Percentiles rank a stretch among this genome's conserved stretches.
Conservation (phyloP, 2,113 vertebrate species). For the Trematocara nigrifrons region DNA sequence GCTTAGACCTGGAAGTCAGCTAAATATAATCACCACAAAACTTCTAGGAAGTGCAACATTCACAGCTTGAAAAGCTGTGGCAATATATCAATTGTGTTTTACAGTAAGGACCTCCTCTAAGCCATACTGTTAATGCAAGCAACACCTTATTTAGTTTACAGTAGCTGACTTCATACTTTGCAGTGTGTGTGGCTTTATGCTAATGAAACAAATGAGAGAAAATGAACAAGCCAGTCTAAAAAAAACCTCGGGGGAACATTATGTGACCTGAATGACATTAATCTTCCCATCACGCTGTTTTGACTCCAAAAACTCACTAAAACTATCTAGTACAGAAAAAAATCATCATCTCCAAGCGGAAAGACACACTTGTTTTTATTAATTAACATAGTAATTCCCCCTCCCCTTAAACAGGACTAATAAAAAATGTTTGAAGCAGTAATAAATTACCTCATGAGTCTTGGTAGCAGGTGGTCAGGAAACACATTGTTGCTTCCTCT, state of each 20-base stretch:
- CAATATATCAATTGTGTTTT: neutral
- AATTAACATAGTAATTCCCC: neutral
- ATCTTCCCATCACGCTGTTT: neutral
- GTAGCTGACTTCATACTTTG: neutral
- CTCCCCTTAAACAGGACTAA: neutral
- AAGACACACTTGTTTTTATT: neutral
- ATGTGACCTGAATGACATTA: neutral
- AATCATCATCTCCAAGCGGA: neutral
- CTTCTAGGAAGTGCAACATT: neutral
- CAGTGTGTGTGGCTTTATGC: neutral
- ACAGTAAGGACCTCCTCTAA: neutral
- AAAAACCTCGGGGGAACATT: neutral
- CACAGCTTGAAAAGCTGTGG: neutral
- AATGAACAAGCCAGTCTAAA: neutral
- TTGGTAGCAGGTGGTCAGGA: neutral
- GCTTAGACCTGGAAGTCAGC: neutral
- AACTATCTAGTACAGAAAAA: neutral
- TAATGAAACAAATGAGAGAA: neutral
- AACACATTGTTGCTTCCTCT: slow-evolving; percentile 2
- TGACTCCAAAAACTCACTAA: neutral
- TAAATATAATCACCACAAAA: neutral
- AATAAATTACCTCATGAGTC: slow-evolving; percentile 20
- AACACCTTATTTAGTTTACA: neutral
- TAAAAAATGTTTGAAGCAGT: neutral
- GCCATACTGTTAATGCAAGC: neutral